Base-by-base conservation (phyloP, 1,140 invertebrate genomes). In the Drosophila nebulosa region DNA sequence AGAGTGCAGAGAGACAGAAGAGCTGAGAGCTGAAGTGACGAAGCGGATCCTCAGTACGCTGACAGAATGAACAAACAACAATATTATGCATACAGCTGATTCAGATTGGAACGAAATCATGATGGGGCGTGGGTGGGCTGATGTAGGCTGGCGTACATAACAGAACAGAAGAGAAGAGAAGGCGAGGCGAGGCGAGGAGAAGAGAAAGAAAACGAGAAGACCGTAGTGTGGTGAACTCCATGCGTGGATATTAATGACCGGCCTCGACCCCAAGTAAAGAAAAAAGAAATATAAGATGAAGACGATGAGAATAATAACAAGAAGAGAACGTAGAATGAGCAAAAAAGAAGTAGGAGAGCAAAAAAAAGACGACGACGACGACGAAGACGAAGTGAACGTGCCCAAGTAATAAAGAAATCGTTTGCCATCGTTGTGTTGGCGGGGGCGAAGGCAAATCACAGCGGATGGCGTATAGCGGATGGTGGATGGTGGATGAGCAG, bases 341-440 rank as follows among this genome's bases (percentile, higher is more conserved):
- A 24, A 50, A 22, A 18, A 12, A 52, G 10, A 42, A 42, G 39
- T 16, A 42, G 1, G 16, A 42, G 39, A n/a, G 18, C 7, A 16
- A 39, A n/a, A 6, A 14, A 9, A 46, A 46, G 7, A 46, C 35
- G 27, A 46, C 59, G 32, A 24, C 27, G 22, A 36, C 62, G 46
- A 53, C 62, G 26, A 42, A 62, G 42, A 35, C 39, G 35, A 59
- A 69, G 55, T 73, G 81, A 88, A 88, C 83, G 83, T 88, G 83
- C 83, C 78, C 83, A 88, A 88, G 83, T 88, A 88, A 88, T 88
- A 89, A 88, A 88, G 83, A 88, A 88, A 88, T 88, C 83, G 81
- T 78, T 30, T 67, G 63, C 78, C 78, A 70, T 74, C 30, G 30
- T 32, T 32, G 18, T 46, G 69, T 55, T 61, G 59, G 83, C 81